Evolutionary conservation across 2,113 vertebrate genomes (phyloP), one percentile per base, ranked within the genome.

Genomic region (Andinoacara biseriatus): DNA sequence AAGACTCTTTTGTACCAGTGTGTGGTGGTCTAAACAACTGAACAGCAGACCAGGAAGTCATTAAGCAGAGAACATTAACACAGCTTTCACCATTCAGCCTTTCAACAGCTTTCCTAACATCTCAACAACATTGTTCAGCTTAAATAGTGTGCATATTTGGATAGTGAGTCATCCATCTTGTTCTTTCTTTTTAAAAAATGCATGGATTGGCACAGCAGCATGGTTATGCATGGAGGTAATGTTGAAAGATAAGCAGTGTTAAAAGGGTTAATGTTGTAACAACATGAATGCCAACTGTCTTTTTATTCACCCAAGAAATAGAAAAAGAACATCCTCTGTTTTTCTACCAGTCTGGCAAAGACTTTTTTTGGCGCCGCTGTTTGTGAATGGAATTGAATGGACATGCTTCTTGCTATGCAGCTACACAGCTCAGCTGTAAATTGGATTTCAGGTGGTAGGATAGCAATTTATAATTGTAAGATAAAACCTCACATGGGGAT

Each of bases 381-480:
- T 80, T 90, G 90, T 89, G 91, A 93, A 87, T 49, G 58, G 59
- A 85, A 83, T 85, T 94, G 91, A 95, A 95, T 89, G 85, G 88
- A 49, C 40, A 31, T 74, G 65, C 90, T 78, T 90, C 80, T 95
- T 92, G 80, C 74, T 92, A 93, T 93, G 86, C 92, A 67, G 61
- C 84, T 18, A 80, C 83, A 89, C 87, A 81, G 58, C 91, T 88
- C 83, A 56, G 83, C 83, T 79, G 58, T 88, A 86, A 76, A 90
- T 85, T 86, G 74, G 40, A 88, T 69, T 72, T 87, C 75, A 90
- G 87, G 80, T 89, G 76, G 69, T 82, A 31, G 33, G 74, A 88
- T 69, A 40, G 57, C 78, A 54, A 54, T 40, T 83, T 59, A 33
- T 60, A 59, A 58, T 5, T n/a, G 31, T 17, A 63, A 65, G 18